Percentiles rank a stretch among this genome's conserved stretches.
phyloP scores from a whole-genome alignment of 2,797 vertebrate genomes.

The Acanthurus lineatus region DNA sequence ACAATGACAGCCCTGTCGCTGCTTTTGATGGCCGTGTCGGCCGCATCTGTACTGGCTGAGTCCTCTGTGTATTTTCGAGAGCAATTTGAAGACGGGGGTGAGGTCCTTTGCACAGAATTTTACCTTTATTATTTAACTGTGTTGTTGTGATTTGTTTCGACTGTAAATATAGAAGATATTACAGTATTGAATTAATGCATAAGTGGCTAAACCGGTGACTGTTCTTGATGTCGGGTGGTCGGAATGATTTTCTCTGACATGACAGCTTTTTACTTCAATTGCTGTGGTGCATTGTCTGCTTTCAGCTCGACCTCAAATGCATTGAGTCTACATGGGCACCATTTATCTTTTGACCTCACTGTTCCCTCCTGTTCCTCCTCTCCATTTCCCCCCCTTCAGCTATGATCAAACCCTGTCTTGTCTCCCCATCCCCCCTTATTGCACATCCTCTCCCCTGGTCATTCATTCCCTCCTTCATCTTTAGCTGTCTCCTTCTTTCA shows the following conservation, averaged over 20 bases:
- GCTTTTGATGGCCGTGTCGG: constrained; percentile 79
- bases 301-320: neutral
- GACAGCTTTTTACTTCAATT: neutral
- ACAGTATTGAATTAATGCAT: neutral
- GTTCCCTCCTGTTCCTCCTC: neutral
- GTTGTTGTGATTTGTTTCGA: neutral
- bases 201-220: neutral
- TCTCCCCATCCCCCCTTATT: constrained; percentile 45
- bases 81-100: constrained; percentile 90
- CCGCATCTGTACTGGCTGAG: constrained; percentile 81
- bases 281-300: constrained; percentile 2
- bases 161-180: neutral
- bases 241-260: neutral
- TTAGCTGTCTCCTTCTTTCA: constrained; percentile 6
- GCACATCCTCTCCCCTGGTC: constrained; percentile 35
- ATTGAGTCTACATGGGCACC: constrained; percentile 7
- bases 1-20: constrained; percentile 81
- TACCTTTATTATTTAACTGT: neutral
- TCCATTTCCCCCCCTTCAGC: constrained; percentile 1
- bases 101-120: constrained; percentile 59
- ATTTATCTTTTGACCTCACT: constrained; percentile 42
- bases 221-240: neutral
- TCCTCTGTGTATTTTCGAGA: constrained; percentile 87
- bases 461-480: constrained; percentile 29
- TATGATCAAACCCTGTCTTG: constrained; percentile 44